Evolutionary conservation across 2,797 vertebrate species (phyloP).

Genomic region (Notoglanidium macrostoma): DNA sequence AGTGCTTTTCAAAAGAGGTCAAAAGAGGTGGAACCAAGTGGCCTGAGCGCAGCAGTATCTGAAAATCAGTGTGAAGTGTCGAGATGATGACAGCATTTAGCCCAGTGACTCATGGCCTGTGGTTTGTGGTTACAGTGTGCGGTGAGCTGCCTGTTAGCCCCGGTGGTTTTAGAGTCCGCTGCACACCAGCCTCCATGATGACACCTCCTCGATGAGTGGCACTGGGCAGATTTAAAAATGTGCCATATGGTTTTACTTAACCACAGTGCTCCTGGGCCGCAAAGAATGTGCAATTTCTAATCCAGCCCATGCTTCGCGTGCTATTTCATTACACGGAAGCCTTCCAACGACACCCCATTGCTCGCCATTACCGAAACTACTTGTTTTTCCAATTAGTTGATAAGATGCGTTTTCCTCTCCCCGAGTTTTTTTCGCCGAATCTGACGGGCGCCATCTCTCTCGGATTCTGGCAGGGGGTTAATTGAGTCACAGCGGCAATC

Average conservation of each 20-base stretch:
- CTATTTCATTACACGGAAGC: neutral
- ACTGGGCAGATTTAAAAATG: conserved; percentile 3
- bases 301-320: neutral
- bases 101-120: conserved; percentile 38
- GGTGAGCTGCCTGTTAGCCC: conserved; percentile 35
- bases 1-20: neutral
- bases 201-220: conserved; percentile 18
- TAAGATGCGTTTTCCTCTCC: conserved; percentile 36
- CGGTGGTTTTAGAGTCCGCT: conserved; percentile 22
- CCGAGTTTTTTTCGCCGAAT: neutral
- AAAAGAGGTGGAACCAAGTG: neutral
- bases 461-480: conserved; percentile 56
- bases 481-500: conserved; percentile 62
- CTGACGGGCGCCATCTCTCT: conserved; percentile 38
- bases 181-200: conserved; percentile 9
- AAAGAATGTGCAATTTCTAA: neutral
- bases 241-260: conserved; percentile 31
- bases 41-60: neutral
- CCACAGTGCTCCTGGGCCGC: neutral
- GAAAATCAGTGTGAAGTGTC: conserved; percentile 26
- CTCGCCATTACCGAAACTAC: conserved; percentile 31
- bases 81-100: conserved; percentile 28
- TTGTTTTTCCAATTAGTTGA: conserved; percentile 49
- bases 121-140: conserved; percentile 42
- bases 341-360: conserved; percentile 27